A percentile compares a stretch with the other conserved stretches of the same genome.
Conservation (phyloP, 2,888 invertebrate species). For the Epinotia nisella region DNA sequence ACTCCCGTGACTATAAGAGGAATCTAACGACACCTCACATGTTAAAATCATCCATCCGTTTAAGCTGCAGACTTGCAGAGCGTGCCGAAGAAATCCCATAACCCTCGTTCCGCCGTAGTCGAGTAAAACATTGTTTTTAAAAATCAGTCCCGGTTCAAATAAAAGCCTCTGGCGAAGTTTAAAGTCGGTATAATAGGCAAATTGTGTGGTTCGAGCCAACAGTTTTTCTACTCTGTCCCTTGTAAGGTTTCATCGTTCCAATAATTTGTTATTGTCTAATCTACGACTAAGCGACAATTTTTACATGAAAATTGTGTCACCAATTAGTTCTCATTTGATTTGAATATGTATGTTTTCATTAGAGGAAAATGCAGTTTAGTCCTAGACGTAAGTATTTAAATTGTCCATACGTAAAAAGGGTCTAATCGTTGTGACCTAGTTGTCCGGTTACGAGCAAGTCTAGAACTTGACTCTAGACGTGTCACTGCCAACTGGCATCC, state of each 20-base stretch:
- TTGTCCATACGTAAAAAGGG: constrained; percentile 35
- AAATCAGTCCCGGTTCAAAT: too few relatives aligned
- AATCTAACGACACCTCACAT: too few relatives aligned
- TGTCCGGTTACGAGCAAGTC: constrained; percentile 43
- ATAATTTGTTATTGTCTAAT: constrained; percentile 40
- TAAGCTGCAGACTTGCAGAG: too few relatives aligned
- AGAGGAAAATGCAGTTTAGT: constrained; percentile 19
- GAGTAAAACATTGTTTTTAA: too few relatives aligned
- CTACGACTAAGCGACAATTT: constrained; percentile 34
- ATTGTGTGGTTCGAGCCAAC: constrained; percentile 5
- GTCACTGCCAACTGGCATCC: constrained; percentile 45
- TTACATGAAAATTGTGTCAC: constrained; percentile 27
- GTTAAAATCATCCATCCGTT: too few relatives aligned
- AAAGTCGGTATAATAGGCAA: neutral
- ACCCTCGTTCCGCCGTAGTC: too few relatives aligned
- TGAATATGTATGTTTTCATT: constrained; percentile 7
- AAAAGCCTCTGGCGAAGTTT: too few relatives aligned
- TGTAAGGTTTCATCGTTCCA: constrained; percentile 70
- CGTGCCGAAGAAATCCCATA: too few relatives aligned
- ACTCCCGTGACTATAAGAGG: too few relatives aligned
- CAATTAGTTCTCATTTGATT: constrained; percentile 10
- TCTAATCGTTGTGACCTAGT: constrained; percentile 52
- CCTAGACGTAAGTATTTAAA: constrained; percentile 4
- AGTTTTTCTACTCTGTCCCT: constrained; percentile 62
- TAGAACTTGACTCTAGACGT: constrained; percentile 43